Base-by-base conservation (phyloP, 1,140 invertebrate genomes). In the Zaprionus lachaisei region DNA sequence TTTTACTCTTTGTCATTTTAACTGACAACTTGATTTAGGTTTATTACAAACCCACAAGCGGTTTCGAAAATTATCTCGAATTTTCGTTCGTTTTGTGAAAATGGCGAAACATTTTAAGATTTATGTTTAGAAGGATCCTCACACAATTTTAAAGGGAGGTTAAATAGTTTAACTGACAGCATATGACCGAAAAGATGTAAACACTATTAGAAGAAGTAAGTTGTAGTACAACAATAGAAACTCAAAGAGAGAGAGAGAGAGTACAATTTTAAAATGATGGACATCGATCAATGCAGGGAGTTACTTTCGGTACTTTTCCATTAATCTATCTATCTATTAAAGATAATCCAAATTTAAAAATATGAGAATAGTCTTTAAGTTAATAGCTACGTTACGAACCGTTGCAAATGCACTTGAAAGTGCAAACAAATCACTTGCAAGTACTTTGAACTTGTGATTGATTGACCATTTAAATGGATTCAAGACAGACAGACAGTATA, bases 11-110 rank as follows among this genome's bases (percentile, higher is more conserved):
- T 49, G 47, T 49, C 47, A 49, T 49, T 49, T 17, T 4, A 2
- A 24, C 20, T 51, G n/a, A 47, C 41, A 51, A 51, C 47, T 51
- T 51, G 47, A 51, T 20, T 22, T 20, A 51, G 47, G 20, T 20
- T 51, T 51, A 47, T 47, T 22, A 24, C 22, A 20, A 11, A 11
- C 9, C n/a, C 4, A 14, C 9, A 51, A 12, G 11, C 47, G 15
- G 15, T n/a, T 41, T 2, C 0, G 1, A 51, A n/a, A 24, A 22
- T 22, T 20, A 12, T 51, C 20, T 47, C 41, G 41, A 17, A 44
- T 44, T 28, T 28, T 34, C 31, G 31, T 31, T 11, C 31, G 31
- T 31, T 31, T 11, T 31, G 31, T 11, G 9, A 34, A 34, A 34
- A 34, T 34, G 9, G 2, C 9, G 9, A 34, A 34, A 34, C 31